Percentiles rank a stretch among this genome's conserved stretches.
Conservation (phyloP, 2,888 invertebrate species). For the Drosophila aldrichi region DNA sequence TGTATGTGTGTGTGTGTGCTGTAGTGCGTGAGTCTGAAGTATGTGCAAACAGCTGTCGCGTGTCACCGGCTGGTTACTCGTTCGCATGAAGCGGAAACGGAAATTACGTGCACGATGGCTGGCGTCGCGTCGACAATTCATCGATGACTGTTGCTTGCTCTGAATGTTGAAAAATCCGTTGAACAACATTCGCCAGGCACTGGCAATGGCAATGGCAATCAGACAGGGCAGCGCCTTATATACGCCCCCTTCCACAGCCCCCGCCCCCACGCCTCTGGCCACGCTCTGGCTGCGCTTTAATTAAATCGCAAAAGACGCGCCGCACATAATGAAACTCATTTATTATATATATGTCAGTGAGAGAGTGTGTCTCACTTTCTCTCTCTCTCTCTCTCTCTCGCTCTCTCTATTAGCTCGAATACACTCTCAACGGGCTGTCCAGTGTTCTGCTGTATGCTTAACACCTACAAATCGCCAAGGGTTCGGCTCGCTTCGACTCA, state of each 20-base stretch:
- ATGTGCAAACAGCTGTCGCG: slow-evolving; percentile 81
- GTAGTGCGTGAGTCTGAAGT: slow-evolving; percentile 54
- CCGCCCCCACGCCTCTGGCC: not conserved
- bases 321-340: slow-evolving; percentile 75
- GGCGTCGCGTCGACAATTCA: slow-evolving; percentile 68
- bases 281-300: slow-evolving; percentile 58
- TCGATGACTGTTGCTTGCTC: slow-evolving; percentile 52
- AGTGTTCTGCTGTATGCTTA: slow-evolving; percentile 13
- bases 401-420: slow-evolving; percentile 3
- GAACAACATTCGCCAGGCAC: slow-evolving; percentile 35
- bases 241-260: too few relatives aligned
- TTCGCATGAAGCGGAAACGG: slow-evolving; percentile 79
- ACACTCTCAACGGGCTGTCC: slow-evolving; percentile 18
- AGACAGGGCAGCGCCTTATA: slow-evolving; percentile 3
- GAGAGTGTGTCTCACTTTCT: not conserved
- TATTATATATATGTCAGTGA: slow-evolving; percentile 56
- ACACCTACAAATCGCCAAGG: slow-evolving; percentile 22
- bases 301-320: slow-evolving; percentile 76
- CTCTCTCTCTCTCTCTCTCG: not conserved
- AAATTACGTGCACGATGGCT: slow-evolving; percentile 78
- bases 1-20: slow-evolving; percentile 12
- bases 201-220: slow-evolving; percentile 45
- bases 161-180: slow-evolving; percentile 55
- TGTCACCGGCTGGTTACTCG: slow-evolving; percentile 70
- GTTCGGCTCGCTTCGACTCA: not conserved